Evolutionary conservation across 2,113 vertebrate species (phyloP).

Genomic region (Condylura cristata): DNA sequence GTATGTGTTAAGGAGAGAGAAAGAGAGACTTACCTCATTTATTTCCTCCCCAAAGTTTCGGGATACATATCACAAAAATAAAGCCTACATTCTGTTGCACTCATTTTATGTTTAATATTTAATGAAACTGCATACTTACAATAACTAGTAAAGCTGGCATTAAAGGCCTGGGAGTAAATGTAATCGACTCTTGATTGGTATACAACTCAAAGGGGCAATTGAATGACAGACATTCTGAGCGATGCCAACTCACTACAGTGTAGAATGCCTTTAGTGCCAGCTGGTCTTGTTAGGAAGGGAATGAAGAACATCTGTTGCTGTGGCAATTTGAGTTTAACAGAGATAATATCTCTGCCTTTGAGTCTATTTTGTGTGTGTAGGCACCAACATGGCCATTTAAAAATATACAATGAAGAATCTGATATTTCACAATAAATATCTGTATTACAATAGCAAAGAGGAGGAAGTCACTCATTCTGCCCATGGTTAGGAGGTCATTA

Average conservation of each 20-base stretch:
- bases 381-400: neutral
- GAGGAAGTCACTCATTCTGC: neutral
- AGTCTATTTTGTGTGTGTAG: neutral
- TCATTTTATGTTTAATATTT: slow-evolving; percentile 22
- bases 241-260: too few species aligned
- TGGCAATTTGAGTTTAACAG: neutral
- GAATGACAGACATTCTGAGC: neutral
- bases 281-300: neutral
- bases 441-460: neutral
- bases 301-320: neutral
- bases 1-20: neutral
- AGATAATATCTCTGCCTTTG: neutral
- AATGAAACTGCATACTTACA: neutral
- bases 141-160: neutral
- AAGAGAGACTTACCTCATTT: neutral
- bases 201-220: neutral
- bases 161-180: neutral
- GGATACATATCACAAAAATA: neutral
- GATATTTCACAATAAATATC: neutral
- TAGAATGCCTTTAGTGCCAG: neutral
- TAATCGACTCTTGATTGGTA: neutral
- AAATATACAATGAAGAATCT: neutral
- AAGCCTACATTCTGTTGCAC: neutral
- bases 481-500: accelerated
- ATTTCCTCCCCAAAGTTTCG: slow-evolving; percentile 5